Evolutionary conservation across 2,113 vertebrate genomes (phyloP).

Genomic region (Saimiri boliviensis): DNA sequence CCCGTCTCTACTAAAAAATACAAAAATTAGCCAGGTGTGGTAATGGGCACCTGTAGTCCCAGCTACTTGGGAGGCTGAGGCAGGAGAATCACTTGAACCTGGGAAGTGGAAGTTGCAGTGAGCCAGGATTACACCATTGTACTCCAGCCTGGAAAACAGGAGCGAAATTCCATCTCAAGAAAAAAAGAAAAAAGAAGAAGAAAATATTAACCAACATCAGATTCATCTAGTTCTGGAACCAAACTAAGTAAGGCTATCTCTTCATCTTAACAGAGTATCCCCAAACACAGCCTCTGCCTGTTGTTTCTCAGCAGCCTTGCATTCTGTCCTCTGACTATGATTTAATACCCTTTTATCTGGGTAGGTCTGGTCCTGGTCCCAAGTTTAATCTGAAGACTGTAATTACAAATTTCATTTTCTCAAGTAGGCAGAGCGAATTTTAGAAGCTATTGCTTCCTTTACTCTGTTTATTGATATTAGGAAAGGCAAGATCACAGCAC

Average conservation of each 20-base stretch:
- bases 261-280: not conserved
- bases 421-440: not conserved
- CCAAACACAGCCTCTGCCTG: not conserved
- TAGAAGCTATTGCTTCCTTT: not conserved
- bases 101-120: too few relatives aligned
- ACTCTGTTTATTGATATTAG: not conserved
- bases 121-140: too few relatives aligned
- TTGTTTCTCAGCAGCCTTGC: not conserved
- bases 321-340: not conserved
- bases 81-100: too few relatives aligned
- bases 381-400: not conserved
- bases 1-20: too few relatives aligned
- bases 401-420: conserved; percentile 2
- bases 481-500: not conserved
- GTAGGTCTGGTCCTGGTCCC: not conserved
- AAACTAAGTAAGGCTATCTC: not conserved
- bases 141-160: too few relatives aligned
- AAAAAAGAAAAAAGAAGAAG: not conserved
- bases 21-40: too few relatives aligned
- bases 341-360: not conserved
- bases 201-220: not conserved
- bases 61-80: too few relatives aligned
- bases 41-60: too few relatives aligned
- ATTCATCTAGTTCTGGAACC: conserved; percentile 5
- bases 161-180: too few relatives aligned